Conservation (phyloP, 2,797 vertebrate genomes). For the Salmo trutta region DNA sequence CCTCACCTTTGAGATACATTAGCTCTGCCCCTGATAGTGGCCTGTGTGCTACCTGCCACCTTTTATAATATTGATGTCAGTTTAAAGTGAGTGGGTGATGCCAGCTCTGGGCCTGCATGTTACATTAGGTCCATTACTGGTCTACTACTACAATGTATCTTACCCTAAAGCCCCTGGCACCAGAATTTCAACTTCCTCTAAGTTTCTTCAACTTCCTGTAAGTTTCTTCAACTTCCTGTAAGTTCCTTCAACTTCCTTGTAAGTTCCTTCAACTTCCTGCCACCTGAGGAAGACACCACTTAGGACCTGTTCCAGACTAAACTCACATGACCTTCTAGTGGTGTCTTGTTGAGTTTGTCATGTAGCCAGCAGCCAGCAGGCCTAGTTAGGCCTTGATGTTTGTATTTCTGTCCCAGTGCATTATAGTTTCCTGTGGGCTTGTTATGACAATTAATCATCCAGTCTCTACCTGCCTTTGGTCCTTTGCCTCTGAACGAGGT, state of each 20-base stretch:
- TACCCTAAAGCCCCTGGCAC: conserved; percentile 54
- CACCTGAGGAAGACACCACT: conserved; percentile 58
- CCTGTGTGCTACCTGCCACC: conserved; percentile 34
- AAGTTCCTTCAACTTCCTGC: not conserved
- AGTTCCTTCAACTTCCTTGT: not conserved
- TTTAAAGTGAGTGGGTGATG: conserved; percentile 55
- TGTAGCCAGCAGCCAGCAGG: conserved; percentile 21
- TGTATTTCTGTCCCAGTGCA: conserved; percentile 21
- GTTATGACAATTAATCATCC: conserved; percentile 62
- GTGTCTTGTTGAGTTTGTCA: conserved; percentile 35
- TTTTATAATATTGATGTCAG: conserved; percentile 54
- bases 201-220: not conserved
- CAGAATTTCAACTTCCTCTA: conserved; percentile 23
- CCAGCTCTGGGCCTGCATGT: conserved; percentile 46
- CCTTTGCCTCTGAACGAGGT: conserved; percentile 39
- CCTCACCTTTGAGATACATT: not conserved
- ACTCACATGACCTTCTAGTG: conserved; percentile 49
- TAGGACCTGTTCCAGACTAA: conserved; percentile 51
- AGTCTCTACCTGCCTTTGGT: conserved; percentile 56
- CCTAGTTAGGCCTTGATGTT: conserved; percentile 11
- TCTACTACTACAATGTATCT: conserved; percentile 29
- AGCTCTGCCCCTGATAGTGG: conserved; percentile 32
- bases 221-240: no score
- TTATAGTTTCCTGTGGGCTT: conserved; percentile 20
- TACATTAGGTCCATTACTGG: conserved; percentile 28